Conservation (phyloP, 2,113 vertebrate species). For the Solea senegalensis region DNA sequence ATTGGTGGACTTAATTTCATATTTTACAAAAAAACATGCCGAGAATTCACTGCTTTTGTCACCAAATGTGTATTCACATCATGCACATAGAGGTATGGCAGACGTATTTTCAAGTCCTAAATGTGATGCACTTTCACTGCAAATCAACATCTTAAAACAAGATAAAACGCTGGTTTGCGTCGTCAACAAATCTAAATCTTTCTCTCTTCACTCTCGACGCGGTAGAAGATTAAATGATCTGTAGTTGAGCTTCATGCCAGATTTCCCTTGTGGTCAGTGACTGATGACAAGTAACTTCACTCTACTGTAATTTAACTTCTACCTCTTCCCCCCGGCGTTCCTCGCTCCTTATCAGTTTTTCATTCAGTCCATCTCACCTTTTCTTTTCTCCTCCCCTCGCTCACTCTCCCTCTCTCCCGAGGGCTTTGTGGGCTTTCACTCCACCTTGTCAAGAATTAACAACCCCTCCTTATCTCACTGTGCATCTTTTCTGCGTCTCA, state of each 20-base stretch:
- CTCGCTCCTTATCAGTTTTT: slow-evolving; percentile 43
- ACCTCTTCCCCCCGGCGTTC: slow-evolving; percentile 31
- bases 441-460: slow-evolving; percentile 49
- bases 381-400: background rate
- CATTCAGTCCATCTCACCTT: slow-evolving; percentile 44
- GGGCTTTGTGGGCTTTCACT: slow-evolving; percentile 17
- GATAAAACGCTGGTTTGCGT: slow-evolving; percentile 21
- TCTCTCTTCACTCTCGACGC: slow-evolving; percentile 8
- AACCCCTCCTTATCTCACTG: slow-evolving; percentile 39
- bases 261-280: slow-evolving; percentile 62
- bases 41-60: no score
- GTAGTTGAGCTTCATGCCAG: slow-evolving; percentile 39
- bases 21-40: no score
- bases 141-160: background rate
- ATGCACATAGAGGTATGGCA: no score
- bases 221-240: slow-evolving; percentile 45
- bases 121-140: no score
- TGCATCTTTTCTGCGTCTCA: slow-evolving; percentile 16
- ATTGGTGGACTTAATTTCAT: no score
- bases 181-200: no score
- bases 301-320: slow-evolving; percentile 57
- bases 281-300: slow-evolving; percentile 46
- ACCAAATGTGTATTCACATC: no score
- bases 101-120: no score
- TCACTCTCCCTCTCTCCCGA: slow-evolving; percentile 5